Evolutionary conservation across 2,113 vertebrate genomes (phyloP).

Genomic region (Cheilinus undulatus): DNA sequence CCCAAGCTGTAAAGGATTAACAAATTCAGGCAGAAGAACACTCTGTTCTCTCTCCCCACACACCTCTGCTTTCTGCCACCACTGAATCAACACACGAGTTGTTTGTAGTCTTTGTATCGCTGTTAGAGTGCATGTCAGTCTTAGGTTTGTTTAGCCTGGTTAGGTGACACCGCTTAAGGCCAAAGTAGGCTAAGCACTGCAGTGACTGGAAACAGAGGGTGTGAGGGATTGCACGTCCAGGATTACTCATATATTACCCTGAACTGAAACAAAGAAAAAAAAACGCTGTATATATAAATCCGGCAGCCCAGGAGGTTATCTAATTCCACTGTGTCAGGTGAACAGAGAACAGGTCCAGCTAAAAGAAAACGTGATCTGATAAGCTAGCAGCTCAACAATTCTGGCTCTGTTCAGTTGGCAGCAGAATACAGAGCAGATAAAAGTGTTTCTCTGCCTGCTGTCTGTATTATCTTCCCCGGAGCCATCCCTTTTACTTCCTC

Average conservation of each 20-base stretch:
- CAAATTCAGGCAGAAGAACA: conserved; percentile 69
- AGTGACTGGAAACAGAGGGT: conserved; percentile 23
- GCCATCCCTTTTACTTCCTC: conserved; percentile 51
- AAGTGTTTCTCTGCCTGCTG: conserved; percentile 49
- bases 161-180: conserved; percentile 42
- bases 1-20: conserved; percentile 71
- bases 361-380: conserved; percentile 67
- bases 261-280: conserved; percentile 2
- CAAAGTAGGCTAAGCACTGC: conserved; percentile 32
- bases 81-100: conserved; percentile 59
- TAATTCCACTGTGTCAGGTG: background rate
- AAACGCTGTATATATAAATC: background rate
- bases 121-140: conserved; percentile 62
- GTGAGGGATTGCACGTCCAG: conserved; percentile 14
- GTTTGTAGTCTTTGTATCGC: conserved; percentile 70
- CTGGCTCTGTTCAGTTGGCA: conserved; percentile 49
- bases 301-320: background rate
- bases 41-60: conserved; percentile 75
- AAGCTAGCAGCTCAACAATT: conserved; percentile 50
- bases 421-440: conserved; percentile 63
- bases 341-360: conserved; percentile 43
- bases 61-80: conserved; percentile 66
- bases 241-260: background rate
- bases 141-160: conserved; percentile 64
- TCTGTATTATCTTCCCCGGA: conserved; percentile 66